Evolutionary conservation across 2,888 invertebrate species (phyloP), one percentile per base, ranked within the genome.

Genomic region (Taenaris catops): DNA sequence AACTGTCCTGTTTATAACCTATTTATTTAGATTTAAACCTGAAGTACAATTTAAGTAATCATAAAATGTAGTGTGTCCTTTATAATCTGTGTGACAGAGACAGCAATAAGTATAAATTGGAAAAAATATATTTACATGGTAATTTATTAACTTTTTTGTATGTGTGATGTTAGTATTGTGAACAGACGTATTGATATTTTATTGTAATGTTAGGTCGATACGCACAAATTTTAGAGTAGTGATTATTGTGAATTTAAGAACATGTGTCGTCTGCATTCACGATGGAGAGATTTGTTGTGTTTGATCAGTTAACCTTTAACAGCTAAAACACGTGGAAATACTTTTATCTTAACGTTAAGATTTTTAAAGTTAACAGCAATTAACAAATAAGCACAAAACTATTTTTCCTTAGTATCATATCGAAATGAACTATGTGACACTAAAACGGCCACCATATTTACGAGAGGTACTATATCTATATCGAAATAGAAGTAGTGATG

Each of bases 221-320:
- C 84, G 84, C 84, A 84, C 84, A 84, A 84, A 80, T 69, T 62
- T 67, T 81, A 80, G 72, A 64, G 73, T 81, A 84, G 81, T 63
- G 28, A 51, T 62, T 63, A 55, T 46, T 46, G 53, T 63, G 60
- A 65, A 57, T 44, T 52, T 46, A 41, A n/a, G 59, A 51, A 51
- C 19, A 24, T 34, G 27, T 12, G 19, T 24, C 8, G 20, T 18
- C 26, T 24, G 33, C 33, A 18, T 20, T 14, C 5, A 8, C 9
- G 16, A 8, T 7, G 27, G 10, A 14, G 18, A 7, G 34, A 20
- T 23, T 34, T 34, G 16, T 37, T 41, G 28, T 8, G 14, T n/a
- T n/a, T n/a, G n/a, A n/a, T n/a, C n/a, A n/a, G n/a, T n/a, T n/a
- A n/a, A n/a, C n/a, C n/a, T n/a, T n/a, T n/a, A n/a, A n/a, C n/a